phyloP scores from a whole-genome alignment of 1,140 invertebrate species.

The Ceratosolen solmsi region DNA sequence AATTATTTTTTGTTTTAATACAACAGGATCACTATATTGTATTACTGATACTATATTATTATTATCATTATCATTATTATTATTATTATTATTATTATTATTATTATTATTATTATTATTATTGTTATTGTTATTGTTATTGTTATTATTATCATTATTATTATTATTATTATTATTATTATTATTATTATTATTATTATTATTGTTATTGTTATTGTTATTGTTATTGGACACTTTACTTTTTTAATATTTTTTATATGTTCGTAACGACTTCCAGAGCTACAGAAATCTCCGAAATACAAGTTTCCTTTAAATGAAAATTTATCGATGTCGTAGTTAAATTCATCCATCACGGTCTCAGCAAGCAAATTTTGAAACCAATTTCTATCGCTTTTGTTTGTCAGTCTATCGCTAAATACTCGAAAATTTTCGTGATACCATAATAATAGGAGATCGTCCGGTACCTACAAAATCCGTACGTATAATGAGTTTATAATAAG shows the following conservation, averaged over 20 bases:
- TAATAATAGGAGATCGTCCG: conserved; percentile 66
- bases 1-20: too few species aligned
- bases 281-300: conserved; percentile 60
- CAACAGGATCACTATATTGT: too few species aligned
- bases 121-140: too few species aligned
- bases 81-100: too few species aligned
- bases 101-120: too few species aligned
- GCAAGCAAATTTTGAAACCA: conserved; percentile 77
- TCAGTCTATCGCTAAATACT: conserved; percentile 81
- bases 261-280: conserved; percentile 53
- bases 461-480: neutral
- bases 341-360: conserved; percentile 75
- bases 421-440: conserved; percentile 83
- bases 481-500: neutral
- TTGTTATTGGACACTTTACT: too few species aligned
- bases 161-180: too few species aligned
- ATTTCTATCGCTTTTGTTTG: conserved; percentile 76
- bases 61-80: too few species aligned
- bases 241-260: conserved; percentile 53
- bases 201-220: too few species aligned
- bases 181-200: too few species aligned
- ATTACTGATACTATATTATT: too few species aligned
- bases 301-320: neutral
- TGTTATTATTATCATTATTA: too few species aligned
- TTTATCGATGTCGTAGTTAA: conserved; percentile 75